Percentiles rank a stretch among this genome's conserved stretches.
These are phyloP conservation scores for Pandemis heparana DNA, from an alignment of 2,888 invertebrate genomes.

Conservation along the genomic window DNA sequence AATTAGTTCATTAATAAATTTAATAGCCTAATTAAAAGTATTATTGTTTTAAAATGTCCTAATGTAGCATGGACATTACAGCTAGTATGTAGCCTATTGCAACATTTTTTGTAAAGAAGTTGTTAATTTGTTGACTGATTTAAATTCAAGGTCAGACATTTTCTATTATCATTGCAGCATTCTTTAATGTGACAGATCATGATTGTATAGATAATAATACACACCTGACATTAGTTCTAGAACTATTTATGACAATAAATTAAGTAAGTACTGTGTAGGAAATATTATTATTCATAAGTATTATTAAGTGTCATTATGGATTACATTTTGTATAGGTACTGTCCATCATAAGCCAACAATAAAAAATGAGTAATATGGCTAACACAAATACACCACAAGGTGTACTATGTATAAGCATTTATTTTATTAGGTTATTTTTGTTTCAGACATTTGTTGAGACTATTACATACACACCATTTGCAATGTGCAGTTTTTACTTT, in stretches of 20 bases:
- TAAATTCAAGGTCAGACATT: slow-evolving; percentile 12
- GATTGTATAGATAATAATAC: neutral
- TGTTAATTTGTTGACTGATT: neutral
- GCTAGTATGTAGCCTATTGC: neutral
- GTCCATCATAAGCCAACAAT: no score
- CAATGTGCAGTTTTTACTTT: slow-evolving; percentile 92
- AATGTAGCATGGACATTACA: neutral
- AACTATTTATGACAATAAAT: neutral
- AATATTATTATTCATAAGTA: neutral
- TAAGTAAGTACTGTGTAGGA: neutral
- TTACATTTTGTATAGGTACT: no score
- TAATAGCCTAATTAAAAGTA: neutral
- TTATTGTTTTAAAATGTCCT: neutral
- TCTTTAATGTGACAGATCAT: neutral
- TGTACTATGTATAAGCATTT: neutral
- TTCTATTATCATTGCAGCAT: neutral
- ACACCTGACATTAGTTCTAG: neutral
- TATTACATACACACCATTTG: slow-evolving; percentile 90
- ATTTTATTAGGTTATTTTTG: slow-evolving; percentile 32
- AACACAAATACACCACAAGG: no score
- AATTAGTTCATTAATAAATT: neutral
- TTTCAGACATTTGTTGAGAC: slow-evolving; percentile 91
- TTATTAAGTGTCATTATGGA: no score
- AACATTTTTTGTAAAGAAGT: neutral
- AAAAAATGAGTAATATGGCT: no score